phyloP scores from a whole-genome alignment of 2,113 vertebrate genomes.

The Glaucomys volans region DNA sequence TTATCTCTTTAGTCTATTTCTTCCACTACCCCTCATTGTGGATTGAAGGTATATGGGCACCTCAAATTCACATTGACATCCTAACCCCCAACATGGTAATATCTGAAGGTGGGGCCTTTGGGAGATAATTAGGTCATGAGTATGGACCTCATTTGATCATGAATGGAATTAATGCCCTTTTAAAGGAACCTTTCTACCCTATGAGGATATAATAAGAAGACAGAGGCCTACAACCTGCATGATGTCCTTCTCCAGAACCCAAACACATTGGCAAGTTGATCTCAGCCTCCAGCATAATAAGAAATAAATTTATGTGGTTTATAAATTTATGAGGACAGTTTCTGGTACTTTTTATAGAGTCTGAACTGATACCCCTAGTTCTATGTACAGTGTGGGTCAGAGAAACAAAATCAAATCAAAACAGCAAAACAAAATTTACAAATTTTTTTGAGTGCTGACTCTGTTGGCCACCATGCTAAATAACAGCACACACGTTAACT shows the following conservation, averaged over 20 bases:
- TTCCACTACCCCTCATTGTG: not conserved
- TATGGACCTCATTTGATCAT: not conserved
- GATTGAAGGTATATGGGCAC: not conserved
- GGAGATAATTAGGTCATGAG: not conserved
- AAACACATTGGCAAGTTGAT: not conserved
- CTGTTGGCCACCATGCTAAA: not conserved
- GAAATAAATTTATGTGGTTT: not conserved
- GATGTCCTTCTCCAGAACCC: not conserved
- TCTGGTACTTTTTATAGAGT: not conserved
- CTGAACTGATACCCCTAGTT: not conserved
- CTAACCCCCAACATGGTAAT: not conserved
- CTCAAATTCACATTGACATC: not conserved
- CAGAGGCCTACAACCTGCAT: not conserved
- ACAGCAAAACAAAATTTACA: not conserved
- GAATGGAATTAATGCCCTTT: not conserved
- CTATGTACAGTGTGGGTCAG: not conserved
- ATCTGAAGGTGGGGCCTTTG: not conserved
- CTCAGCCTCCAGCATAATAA: not conserved
- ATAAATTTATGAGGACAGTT: not conserved
- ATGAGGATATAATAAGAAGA: not conserved
- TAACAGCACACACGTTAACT: not conserved
- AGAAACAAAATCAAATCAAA: constrained; percentile 14
- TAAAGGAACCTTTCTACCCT: not conserved
- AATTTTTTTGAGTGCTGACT: not conserved
- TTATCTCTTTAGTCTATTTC: not conserved